Conservation (phyloP, 2,113 vertebrate genomes). For the Andinoacara biseriatus region DNA sequence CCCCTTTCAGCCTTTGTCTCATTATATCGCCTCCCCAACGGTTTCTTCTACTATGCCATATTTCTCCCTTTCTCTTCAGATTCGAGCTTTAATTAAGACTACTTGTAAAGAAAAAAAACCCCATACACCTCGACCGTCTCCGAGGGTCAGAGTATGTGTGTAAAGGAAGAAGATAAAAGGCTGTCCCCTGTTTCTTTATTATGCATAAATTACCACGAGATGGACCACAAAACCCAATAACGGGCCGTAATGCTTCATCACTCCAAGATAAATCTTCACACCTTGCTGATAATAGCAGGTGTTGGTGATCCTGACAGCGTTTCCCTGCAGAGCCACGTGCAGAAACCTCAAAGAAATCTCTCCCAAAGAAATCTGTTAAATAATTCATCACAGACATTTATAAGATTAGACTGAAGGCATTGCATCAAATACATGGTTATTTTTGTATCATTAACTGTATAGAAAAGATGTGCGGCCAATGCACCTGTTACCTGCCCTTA, state of each 20-base stretch:
- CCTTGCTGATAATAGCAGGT: not conserved
- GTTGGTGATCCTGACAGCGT: not conserved
- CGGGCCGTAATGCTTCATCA: not conserved
- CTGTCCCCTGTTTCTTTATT: not conserved
- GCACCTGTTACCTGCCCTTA: too few relatives aligned
- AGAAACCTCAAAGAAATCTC: not conserved
- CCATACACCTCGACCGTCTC: not conserved
- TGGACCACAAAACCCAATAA: not conserved
- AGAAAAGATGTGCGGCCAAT: not conserved
- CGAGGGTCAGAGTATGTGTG: not conserved
- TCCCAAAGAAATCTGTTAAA: not conserved
- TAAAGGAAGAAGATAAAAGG: not conserved
- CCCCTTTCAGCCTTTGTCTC: not conserved
- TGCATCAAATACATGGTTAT: not conserved
- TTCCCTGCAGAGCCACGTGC: not conserved
- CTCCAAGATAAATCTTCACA: not conserved
- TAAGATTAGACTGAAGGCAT: not conserved
- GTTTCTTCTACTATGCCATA: not conserved
- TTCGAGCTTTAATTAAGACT: not conserved
- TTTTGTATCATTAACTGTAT: not conserved
- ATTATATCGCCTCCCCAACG: not conserved
- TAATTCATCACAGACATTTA: not conserved
- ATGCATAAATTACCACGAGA: not conserved
- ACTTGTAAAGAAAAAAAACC: not conserved
- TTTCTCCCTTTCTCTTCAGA: not conserved